Conservation (phyloP, 2,113 vertebrate genomes). For the Gnathonemus echidnorhynchus region DNA sequence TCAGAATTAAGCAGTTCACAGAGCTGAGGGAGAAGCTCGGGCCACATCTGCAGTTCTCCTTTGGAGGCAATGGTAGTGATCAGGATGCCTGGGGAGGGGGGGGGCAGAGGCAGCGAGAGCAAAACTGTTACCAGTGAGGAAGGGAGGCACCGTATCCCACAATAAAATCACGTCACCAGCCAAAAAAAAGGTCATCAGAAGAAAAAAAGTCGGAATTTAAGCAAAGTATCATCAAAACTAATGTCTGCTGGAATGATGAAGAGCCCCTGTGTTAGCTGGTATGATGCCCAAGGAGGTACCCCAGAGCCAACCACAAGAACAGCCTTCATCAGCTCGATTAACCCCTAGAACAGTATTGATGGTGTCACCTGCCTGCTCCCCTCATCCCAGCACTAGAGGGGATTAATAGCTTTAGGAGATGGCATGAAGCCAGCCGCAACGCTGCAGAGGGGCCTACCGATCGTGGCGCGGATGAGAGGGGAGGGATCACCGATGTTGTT, state of each 20-base stretch:
- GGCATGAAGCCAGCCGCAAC: not conserved
- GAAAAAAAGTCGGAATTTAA: not conserved
- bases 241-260: not conserved
- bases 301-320: not conserved
- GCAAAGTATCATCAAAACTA: not conserved
- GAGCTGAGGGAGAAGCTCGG: constrained; percentile 84
- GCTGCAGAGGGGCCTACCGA: constrained; percentile 61
- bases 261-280: not conserved
- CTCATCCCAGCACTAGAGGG: not conserved
- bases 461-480: constrained; percentile 87
- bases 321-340: not conserved
- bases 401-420: not conserved
- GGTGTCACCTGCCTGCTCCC: not conserved
- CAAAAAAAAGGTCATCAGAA: not conserved
- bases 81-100: constrained; percentile 66
- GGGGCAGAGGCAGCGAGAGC: not conserved
- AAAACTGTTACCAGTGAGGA: not conserved
- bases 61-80: constrained; percentile 94
- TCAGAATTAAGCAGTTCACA: constrained; percentile 92
- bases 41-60: constrained; percentile 92
- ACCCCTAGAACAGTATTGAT: not conserved
- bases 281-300: not conserved
- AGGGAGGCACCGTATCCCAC: not conserved
- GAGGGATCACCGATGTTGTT: constrained; percentile 90
- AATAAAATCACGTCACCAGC: not conserved